Conservation (phyloP, 2,888 invertebrate species). For the Neria commutata region DNA sequence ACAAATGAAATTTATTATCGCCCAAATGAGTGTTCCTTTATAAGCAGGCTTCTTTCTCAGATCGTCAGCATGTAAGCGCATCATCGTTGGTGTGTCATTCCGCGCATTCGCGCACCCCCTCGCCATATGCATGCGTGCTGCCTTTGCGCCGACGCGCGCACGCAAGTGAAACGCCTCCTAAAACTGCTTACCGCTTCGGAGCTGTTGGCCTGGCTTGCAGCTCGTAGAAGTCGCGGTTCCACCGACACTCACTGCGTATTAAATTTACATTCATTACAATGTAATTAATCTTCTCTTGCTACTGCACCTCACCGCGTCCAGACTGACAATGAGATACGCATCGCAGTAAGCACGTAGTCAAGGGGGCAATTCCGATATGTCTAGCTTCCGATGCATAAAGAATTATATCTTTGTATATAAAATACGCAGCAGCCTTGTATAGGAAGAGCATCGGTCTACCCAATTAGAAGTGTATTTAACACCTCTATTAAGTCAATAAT, state of each 20-base stretch:
- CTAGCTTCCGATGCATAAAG: too few relatives aligned
- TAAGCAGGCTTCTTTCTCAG: background rate
- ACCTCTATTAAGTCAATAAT: too few relatives aligned
- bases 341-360: too few relatives aligned
- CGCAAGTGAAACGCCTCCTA: constrained; percentile 18
- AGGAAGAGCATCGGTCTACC: too few relatives aligned
- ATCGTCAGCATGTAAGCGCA: background rate
- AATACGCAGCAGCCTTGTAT: too few relatives aligned
- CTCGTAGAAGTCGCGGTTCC: background rate
- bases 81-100: background rate
- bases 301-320: too few relatives aligned
- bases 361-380: too few relatives aligned
- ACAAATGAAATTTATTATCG: constrained; percentile 31
- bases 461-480: too few relatives aligned
- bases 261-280: constrained; percentile 58
- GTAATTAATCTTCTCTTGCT: constrained; percentile 59
- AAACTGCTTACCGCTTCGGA: too few relatives aligned
- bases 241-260: constrained; percentile 39
- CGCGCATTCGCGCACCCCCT: too few relatives aligned
- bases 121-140: background rate
- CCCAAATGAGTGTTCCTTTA: background rate
- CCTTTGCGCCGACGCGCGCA: constrained; percentile 9
- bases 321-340: too few relatives aligned
- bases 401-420: too few relatives aligned
- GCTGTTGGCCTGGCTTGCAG: background rate